These are phyloP conservation scores for Drosophila yooni DNA, from an alignment of 2,888 invertebrate species.

Conservation along the genomic window DNA sequence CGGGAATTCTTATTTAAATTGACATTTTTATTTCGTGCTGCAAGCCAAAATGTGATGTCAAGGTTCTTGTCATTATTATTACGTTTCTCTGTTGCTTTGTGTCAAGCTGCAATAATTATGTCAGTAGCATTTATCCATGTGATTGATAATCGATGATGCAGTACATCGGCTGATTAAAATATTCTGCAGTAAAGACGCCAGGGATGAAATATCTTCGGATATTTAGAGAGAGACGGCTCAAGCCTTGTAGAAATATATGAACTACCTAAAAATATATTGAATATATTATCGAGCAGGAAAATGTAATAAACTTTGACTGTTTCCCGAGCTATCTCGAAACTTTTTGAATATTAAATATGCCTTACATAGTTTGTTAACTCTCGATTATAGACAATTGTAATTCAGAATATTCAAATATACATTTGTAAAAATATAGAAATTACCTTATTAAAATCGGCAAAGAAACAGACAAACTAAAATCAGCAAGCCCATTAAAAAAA, in stretches of 20 bases:
- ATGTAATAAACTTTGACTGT: not conserved
- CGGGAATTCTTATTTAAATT: conserved; percentile 73
- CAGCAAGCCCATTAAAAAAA: not conserved
- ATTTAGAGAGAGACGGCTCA: not conserved
- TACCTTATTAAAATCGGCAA: not conserved
- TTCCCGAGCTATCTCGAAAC: not conserved
- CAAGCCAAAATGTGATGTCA: conserved; percentile 39
- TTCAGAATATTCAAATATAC: not conserved
- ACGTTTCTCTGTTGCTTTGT: conserved; percentile 19
- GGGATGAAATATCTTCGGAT: not conserved
- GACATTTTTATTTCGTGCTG: conserved; percentile 69
- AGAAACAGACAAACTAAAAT: not conserved
- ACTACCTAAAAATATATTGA: not conserved
- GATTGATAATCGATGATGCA: conserved; percentile 64
- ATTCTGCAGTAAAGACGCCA: not conserved
- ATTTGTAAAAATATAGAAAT: not conserved
- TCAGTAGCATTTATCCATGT: conserved; percentile 66
- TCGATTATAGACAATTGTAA: not conserved
- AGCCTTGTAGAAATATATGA: not conserved
- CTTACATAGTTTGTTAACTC: not conserved
- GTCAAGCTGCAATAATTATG: conserved; percentile 76
- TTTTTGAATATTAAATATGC: not conserved
- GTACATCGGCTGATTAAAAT: conserved; percentile 1
- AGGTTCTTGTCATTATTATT: conserved; percentile 38
- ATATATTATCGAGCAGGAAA: not conserved